Conservation (phyloP, 1,140 invertebrate species). For the Dendroctonus ponderosae region DNA sequence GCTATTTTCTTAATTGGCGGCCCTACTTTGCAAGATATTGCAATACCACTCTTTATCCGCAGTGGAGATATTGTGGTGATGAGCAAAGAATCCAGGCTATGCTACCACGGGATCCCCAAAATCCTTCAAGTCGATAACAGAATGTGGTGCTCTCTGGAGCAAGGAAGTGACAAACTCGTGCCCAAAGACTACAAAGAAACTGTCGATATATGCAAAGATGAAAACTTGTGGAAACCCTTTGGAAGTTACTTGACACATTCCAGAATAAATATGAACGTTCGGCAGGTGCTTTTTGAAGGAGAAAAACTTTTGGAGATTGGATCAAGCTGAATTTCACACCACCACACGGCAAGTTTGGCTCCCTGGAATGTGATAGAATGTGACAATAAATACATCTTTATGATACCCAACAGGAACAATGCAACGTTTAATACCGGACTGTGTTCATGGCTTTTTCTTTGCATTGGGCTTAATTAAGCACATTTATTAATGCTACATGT, state of each 20-base stretch:
- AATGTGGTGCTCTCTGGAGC: slow-evolving; percentile 52
- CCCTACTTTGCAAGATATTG: slow-evolving; percentile 60
- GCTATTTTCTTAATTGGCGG: slow-evolving; percentile 85
- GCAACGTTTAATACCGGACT: too few relatives aligned
- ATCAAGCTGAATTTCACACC: too few relatives aligned
- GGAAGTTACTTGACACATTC: slow-evolving; percentile 58
- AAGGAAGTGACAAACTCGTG: slow-evolving; percentile 11
- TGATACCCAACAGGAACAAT: too few relatives aligned
- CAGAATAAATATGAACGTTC: slow-evolving; percentile 75
- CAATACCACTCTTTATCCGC: slow-evolving; percentile 66
- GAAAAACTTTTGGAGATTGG: slow-evolving; percentile 21
- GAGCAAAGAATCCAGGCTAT: slow-evolving; percentile 71
- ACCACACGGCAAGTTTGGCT: too few relatives aligned
- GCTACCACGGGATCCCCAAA: slow-evolving; percentile 82
- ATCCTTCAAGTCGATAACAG: slow-evolving; percentile 57
- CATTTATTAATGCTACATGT: too few relatives aligned
- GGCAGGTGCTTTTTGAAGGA: slow-evolving; percentile 64
- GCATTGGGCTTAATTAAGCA: too few relatives aligned
- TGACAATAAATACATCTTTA: too few relatives aligned
- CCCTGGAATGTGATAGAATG: too few relatives aligned
- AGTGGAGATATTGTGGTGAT: slow-evolving; percentile 84
- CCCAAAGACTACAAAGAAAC: slow-evolving; percentile 37
- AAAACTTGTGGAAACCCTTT: slow-evolving; percentile 57
- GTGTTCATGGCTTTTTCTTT: too few relatives aligned
- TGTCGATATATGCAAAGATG: slow-evolving; percentile 45